Evolutionary conservation across 2,888 invertebrate genomes (phyloP), one percentile per base, ranked within the genome.

Genomic region (Lamellibrachia satsuma): DNA sequence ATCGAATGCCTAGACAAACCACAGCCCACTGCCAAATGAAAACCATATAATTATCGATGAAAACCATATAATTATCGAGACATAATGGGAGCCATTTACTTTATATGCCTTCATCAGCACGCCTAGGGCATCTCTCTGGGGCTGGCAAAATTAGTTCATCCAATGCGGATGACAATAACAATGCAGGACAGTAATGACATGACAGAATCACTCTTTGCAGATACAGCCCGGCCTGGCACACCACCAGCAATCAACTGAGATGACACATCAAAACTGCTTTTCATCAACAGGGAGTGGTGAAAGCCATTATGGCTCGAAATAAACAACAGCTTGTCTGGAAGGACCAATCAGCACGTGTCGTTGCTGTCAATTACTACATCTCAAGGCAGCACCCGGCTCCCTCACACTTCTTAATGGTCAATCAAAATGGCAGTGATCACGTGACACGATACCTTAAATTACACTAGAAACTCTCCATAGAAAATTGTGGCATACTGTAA

Each of bases 51-150:
- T 75, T n/a, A 75, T 75, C 22, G 75, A n/a, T 75, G 75, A n/a
- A 75, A 75, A 6, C 15, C 75, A 75, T 75, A 15, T n/a, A 75
- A 75, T 75, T 75, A 75, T 75, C 22, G 75, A 75, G 11, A 75
- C 75, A 3, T 39, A 39, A 39, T 39, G 39, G 39, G 39, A 39
- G 39, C 22, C 75, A 22, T 22, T 75, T 75, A 75, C 4, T 75
- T 75, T 75, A 75, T 75, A 75, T 11, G 75, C 75, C 75, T 75
- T 75, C 75, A 75, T 75, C 75, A 55, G 55, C 55, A 75, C n/a
- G 75, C 39, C 75, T 22, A 22, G 22, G 75, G 75, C 75, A 22
- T 22, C 75, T 75, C 75, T 15, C 75, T 15, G 22, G 22, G 75
- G 75, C 75, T 75, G 75, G 75, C 75, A 4, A 75, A 75, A 75